Base-by-base conservation (phyloP, 2,113 vertebrate genomes). In the Anhinga rufa region DNA sequence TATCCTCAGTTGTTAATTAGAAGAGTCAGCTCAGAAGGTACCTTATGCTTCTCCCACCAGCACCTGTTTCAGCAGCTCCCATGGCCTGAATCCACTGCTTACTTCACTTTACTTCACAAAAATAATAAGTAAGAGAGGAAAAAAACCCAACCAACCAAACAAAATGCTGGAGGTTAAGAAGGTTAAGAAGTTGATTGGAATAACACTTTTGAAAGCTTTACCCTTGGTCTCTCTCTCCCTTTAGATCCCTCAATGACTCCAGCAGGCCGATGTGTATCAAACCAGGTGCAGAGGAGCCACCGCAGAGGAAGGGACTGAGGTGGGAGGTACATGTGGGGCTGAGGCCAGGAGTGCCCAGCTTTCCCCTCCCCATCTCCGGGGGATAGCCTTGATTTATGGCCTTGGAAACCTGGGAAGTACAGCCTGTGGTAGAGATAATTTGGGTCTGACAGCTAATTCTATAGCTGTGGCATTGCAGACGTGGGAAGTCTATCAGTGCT, bases 141-240 rank as follows among this genome's bases (percentile, higher is more conserved):
- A 68, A 57, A 46, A 5, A 1, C 0, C 0, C 31, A 61, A 17
- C 3, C 7, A 32, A 38, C 0, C 4, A 69, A 46, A 5, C 1
- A 18, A 88, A 82, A 29, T 14, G 66, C 40, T 12, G 58, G n/a
- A 72, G n/a, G n/a, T n/a, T n/a, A n/a, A n/a, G n/a, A 85, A 52
- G 6, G 57, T 46, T 38, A 25, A 69, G 74, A 85, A 29, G 5
- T 20, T 74, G 49, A 19, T 65, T 58, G 5, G 6, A 82, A 66
- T 49, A 72, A 52, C 5, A 17, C 12, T 48, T 70, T 57, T 42
- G 2, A 49, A 58, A 88, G 24, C 19, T 80, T 38, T 65, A 8
- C 4, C 40, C 21, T 61, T 17, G 7, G 4, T 22, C 2, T 32
- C 31, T 32, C 31, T 79, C 57, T 84, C 21, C 25, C 7, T 11